A percentile compares a stretch with the other conserved stretches of the same genome.
Conservation (phyloP, 1,140 invertebrate genomes). For the Papilio machaon region DNA sequence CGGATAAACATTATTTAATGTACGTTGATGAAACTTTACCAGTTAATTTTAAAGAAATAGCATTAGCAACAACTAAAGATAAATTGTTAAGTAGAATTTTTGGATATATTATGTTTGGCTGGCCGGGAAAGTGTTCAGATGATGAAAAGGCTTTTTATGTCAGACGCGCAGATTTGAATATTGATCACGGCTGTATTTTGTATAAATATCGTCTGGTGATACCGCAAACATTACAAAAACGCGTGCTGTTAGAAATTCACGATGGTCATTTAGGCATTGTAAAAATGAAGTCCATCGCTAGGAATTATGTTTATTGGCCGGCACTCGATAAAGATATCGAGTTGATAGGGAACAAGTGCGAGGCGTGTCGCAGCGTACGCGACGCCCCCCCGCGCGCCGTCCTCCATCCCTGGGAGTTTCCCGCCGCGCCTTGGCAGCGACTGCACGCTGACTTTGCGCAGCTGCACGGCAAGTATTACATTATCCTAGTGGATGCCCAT, state of each 20-base stretch:
- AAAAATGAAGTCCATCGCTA: slow-evolving; percentile 80
- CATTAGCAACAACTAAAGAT: slow-evolving; percentile 45
- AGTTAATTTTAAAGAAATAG: too few species aligned
- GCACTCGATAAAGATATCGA: slow-evolving; percentile 76
- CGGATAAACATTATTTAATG: too few species aligned
- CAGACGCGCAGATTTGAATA: slow-evolving; percentile 56
- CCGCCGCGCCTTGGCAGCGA: too few species aligned
- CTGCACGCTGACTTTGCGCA: slow-evolving; percentile 34
- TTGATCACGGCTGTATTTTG: too few species aligned
- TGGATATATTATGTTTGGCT: slow-evolving; percentile 48
- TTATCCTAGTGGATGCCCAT: slow-evolving; percentile 30
- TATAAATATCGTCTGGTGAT: too few species aligned
- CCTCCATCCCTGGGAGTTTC: too few species aligned
- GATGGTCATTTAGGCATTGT: too few species aligned
- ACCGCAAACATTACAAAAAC: too few species aligned
- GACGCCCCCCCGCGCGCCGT: too few species aligned
- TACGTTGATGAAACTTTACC: too few species aligned
- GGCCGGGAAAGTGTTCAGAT: slow-evolving; percentile 43
- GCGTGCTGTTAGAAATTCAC: too few species aligned
- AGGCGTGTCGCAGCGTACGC: slow-evolving; percentile 20
- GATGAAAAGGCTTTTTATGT: slow-evolving; percentile 43
- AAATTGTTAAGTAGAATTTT: slow-evolving; percentile 46
- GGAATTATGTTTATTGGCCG: slow-evolving; percentile 77
- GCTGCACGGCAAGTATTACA: slow-evolving; percentile 30
- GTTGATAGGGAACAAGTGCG: background rate